Base-by-base conservation (phyloP, 2,113 vertebrate species). In the Urocolius indicus region DNA sequence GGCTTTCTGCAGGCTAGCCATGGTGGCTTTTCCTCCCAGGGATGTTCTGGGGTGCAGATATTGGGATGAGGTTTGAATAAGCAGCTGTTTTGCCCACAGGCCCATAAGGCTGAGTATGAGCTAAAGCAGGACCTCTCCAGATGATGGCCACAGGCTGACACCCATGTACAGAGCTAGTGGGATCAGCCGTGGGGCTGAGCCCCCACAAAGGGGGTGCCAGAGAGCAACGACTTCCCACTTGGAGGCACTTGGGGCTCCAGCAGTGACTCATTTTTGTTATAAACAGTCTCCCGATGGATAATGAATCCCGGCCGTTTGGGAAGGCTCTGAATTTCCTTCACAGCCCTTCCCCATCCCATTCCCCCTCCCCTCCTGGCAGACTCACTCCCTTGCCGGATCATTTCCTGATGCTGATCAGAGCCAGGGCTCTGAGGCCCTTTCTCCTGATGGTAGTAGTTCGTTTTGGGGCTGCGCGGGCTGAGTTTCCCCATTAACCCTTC, bases 381-480 rank as follows among this genome's bases (percentile, higher is more conserved):
- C 66, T 59, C 0, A 2, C 54, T 95, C 66, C 89, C 7, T 3
- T 8, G 18, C 48, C 17, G 78, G 86, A 90, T 94, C 16, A 5
- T 87, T 97, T 95, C 84, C 89, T 83, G 92, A 69, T 5, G 69
- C 83, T 6, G 76, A 92, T n/a, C 2, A 16, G 54, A 94, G 88
- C 79, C 95, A 95, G 93, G 49, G 34, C 61, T 89, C 77, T 93
- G 95, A 95, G 93, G 93, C 67, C 45, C 30, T 75, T 96, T 97
- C 95, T 96, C 96, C 91, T 85, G 43, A 45, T 9, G 3, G 22
- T 62, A 0, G 6, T 4, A 3, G 20, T 48, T 71, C 89, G 20
- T 27, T 84, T 38, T 19, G 1, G 1, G 52, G 41, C 59, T 58
- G 52, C 6, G 5, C 67, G 75, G 59, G 81, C 55, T 20, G 57